Conservation (phyloP, 2,113 vertebrate species). For the Rhinogobius similis region DNA sequence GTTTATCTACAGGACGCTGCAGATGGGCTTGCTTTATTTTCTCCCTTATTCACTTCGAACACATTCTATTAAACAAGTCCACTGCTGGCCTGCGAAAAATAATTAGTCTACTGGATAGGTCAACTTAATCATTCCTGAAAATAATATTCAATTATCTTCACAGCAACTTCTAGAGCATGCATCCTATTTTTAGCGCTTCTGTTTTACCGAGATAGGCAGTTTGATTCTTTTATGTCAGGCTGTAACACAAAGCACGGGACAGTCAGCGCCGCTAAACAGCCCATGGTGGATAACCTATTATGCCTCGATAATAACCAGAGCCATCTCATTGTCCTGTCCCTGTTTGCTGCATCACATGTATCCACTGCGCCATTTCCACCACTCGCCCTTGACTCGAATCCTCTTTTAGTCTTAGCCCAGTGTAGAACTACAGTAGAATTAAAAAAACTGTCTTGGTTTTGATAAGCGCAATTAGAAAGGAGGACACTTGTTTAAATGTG, state of each 20-base stretch:
- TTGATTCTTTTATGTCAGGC: slow-evolving; percentile 68
- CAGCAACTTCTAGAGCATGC: slow-evolving; percentile 72
- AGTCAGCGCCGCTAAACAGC: slow-evolving; percentile 55
- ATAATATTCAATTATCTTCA: slow-evolving; percentile 82
- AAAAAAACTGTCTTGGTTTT: slow-evolving; percentile 14
- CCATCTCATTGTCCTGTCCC: slow-evolving; percentile 52
- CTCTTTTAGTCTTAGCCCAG: slow-evolving; percentile 62
- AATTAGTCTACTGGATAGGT: slow-evolving; percentile 81
- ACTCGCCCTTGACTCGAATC: slow-evolving; percentile 59
- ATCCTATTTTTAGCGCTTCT: slow-evolving; percentile 75
- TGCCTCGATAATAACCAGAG: slow-evolving; percentile 63
- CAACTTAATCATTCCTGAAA: slow-evolving; percentile 83
- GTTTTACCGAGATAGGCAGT: slow-evolving; percentile 69
- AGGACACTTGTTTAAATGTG: slow-evolving; percentile 12
- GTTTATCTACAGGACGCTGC: slow-evolving; percentile 44
- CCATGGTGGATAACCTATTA: slow-evolving; percentile 60
- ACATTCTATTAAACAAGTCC: slow-evolving; percentile 75
- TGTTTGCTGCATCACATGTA: slow-evolving; percentile 39
- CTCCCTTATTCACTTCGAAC: slow-evolving; percentile 67
- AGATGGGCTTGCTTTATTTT: slow-evolving; percentile 56
- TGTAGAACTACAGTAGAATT: slow-evolving; percentile 30
- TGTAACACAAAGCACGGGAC: slow-evolving; percentile 63
- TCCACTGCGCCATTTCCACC: slow-evolving; percentile 31
- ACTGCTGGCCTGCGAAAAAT: slow-evolving; percentile 71
- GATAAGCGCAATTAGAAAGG: slow-evolving; percentile 23